A percentile compares a stretch with the other conserved stretches of the same genome.
These are phyloP conservation scores for Amorpha juglandis DNA, from an alignment of 2,888 invertebrate species.

Conservation along the genomic window DNA sequence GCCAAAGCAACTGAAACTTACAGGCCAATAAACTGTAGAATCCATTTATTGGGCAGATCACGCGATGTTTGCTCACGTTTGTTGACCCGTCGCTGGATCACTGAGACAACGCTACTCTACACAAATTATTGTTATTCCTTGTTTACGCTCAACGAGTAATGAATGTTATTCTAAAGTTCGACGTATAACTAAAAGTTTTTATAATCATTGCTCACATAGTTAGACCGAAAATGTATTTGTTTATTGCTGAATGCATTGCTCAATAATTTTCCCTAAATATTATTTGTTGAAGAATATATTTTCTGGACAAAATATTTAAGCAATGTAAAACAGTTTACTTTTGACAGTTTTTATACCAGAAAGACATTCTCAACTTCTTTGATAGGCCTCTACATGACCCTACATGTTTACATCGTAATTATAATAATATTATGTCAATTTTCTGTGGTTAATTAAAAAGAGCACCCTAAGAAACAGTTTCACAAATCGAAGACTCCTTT, in stretches of 20 bases:
- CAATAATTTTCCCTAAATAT: too few relatives aligned
- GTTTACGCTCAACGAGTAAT: neutral
- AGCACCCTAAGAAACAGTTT: neutral
- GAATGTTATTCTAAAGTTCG: neutral
- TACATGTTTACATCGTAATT: too few relatives aligned
- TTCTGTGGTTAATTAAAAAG: too few relatives aligned
- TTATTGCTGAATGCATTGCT: neutral
- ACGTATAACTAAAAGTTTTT: neutral
- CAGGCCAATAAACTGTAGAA: conserved; percentile 64
- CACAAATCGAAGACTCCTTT: neutral
- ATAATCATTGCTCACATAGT: neutral
- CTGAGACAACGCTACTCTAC: neutral
- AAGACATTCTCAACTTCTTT: too few relatives aligned
- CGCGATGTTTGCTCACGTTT: conserved; percentile 68
- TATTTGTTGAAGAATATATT: too few relatives aligned
- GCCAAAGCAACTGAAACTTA: conserved; percentile 57
- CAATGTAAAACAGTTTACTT: too few relatives aligned
- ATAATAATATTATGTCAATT: neutral
- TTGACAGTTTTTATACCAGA: too few relatives aligned
- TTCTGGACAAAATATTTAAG: too few relatives aligned
- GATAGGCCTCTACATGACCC: too few relatives aligned
- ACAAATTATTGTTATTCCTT: conserved; percentile 19
- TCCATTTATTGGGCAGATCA: conserved; percentile 68
- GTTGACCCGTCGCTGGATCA: conserved; percentile 43
- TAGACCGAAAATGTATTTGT: neutral